A percentile compares a stretch with the other conserved stretches of the same genome.
These are phyloP conservation scores for Oostethus manadensis DNA, from an alignment of 2,113 vertebrate species.

Conservation along the genomic window DNA sequence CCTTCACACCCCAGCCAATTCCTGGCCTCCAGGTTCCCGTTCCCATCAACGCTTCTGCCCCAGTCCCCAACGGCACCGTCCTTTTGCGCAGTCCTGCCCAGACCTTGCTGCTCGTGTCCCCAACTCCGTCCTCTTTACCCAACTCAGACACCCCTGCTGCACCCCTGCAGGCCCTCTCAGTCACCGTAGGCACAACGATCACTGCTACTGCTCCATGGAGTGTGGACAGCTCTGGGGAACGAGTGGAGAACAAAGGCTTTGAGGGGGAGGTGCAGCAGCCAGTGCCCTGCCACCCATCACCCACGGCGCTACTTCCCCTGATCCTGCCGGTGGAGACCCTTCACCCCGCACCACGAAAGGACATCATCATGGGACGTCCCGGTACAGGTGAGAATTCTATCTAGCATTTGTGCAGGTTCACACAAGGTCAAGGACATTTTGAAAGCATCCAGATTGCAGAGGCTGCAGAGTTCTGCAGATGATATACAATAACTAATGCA, in stretches of 20 bases:
- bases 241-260: conserved; percentile 48
- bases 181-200: conserved; percentile 61
- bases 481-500: not conserved
- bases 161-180: conserved; percentile 64
- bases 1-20: conserved; percentile 52
- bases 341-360: conserved; percentile 85
- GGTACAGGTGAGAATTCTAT: conserved; percentile 81
- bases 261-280: conserved; percentile 77
- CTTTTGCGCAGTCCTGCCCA: conserved; percentile 65
- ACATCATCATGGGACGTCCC: conserved; percentile 89
- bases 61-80: conserved; percentile 65
- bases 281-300: conserved; percentile 86
- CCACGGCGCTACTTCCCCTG: conserved; percentile 84
- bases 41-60: conserved; percentile 79
- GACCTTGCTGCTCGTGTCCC: conserved; percentile 69
- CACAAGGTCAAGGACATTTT: conserved; percentile 6
- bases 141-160: conserved; percentile 43
- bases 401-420: conserved; percentile 6
- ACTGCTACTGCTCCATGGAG: conserved; percentile 44
- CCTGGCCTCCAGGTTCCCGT: conserved; percentile 80
- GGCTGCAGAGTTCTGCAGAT: no score
- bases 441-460: not conserved
- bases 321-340: conserved; percentile 82
- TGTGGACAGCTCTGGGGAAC: conserved; percentile 43
- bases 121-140: conserved; percentile 61